Evolutionary conservation across 2,888 invertebrate species (phyloP).

Genomic region (Lymantria dispar): DNA sequence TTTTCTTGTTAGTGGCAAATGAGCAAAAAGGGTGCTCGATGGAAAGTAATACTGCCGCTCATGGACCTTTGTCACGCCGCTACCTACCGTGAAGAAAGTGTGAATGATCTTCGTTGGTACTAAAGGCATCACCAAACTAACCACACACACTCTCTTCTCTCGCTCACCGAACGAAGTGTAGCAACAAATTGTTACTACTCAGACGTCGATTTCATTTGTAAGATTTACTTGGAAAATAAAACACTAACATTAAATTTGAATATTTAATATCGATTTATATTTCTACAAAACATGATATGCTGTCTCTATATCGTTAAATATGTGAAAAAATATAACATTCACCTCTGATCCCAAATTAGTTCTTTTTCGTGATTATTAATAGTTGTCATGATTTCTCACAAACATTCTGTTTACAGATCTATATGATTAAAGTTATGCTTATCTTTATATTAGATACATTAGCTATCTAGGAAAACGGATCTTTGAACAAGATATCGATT

Average conservation of each 20-base stretch:
- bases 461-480: slow-evolving; percentile 15
- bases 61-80: too few relatives aligned
- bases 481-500: slow-evolving; percentile 14
- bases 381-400: slow-evolving; percentile 60
- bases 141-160: too few relatives aligned
- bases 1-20: too few relatives aligned
- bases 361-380: slow-evolving; percentile 20
- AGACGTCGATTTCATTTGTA: too few relatives aligned
- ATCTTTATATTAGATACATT: slow-evolving; percentile 19
- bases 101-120: too few relatives aligned
- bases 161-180: too few relatives aligned
- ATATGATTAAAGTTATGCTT: slow-evolving; percentile 35
- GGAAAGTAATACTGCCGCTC: too few relatives aligned
- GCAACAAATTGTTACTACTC: too few relatives aligned
- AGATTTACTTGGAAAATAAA: slow-evolving; percentile 17
- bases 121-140: too few relatives aligned
- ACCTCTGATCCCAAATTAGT: slow-evolving; percentile 33
- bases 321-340: slow-evolving; percentile 60
- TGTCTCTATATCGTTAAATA: slow-evolving; percentile 49
- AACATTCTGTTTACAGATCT: slow-evolving; percentile 55
- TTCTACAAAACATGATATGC: slow-evolving; percentile 78
- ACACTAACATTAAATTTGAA: slow-evolving; percentile 35
- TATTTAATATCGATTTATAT: slow-evolving; percentile 60
- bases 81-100: too few relatives aligned
- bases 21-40: too few relatives aligned